These are phyloP conservation scores for Stramonita haemastoma DNA, from an alignment of 2,888 invertebrate genomes.

Conservation along the genomic window DNA sequence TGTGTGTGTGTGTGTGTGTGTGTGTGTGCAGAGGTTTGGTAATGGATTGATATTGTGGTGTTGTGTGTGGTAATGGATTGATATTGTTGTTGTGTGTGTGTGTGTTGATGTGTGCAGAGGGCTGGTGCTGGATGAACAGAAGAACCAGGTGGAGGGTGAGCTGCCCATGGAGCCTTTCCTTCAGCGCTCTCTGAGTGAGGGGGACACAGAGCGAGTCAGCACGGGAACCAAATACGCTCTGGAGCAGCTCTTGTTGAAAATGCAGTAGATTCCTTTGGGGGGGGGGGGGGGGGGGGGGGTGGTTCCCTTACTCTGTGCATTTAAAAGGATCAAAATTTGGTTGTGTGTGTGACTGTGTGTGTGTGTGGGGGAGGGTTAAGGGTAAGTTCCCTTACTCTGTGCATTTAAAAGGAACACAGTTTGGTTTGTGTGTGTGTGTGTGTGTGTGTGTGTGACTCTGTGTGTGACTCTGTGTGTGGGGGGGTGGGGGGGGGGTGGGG, in stretches of 20 bases:
- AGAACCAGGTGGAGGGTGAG: constrained; percentile 28
- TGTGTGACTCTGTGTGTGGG: not conserved
- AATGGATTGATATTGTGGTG: too few relatives aligned
- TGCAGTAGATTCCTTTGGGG: not conserved
- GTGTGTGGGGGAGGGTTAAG: too few relatives aligned
- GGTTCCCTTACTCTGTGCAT: too few relatives aligned
- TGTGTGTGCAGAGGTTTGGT: not conserved
- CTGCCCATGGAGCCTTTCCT: constrained; percentile 29
- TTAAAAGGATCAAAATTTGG: not conserved
- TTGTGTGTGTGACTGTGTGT: not conserved
- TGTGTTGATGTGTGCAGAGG: constrained; percentile 14
- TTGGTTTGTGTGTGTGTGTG: not conserved
- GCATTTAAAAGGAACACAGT: not conserved
- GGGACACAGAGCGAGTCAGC: constrained; percentile 36
- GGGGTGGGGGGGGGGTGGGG: too few relatives aligned
- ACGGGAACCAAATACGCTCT: constrained; percentile 41
- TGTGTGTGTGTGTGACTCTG: not conserved
- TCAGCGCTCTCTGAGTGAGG: not conserved
- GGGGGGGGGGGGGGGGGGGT: too few relatives aligned
- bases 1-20: not conserved
- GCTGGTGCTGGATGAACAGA: constrained; percentile 13
- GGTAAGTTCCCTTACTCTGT: too few relatives aligned
- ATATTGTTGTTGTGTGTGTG: not conserved
- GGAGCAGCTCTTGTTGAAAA: constrained; percentile 32
- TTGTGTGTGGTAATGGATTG: not conserved